phyloP scores from a whole-genome alignment of 2,888 invertebrate genomes.

The Drosophila anomalata region DNA sequence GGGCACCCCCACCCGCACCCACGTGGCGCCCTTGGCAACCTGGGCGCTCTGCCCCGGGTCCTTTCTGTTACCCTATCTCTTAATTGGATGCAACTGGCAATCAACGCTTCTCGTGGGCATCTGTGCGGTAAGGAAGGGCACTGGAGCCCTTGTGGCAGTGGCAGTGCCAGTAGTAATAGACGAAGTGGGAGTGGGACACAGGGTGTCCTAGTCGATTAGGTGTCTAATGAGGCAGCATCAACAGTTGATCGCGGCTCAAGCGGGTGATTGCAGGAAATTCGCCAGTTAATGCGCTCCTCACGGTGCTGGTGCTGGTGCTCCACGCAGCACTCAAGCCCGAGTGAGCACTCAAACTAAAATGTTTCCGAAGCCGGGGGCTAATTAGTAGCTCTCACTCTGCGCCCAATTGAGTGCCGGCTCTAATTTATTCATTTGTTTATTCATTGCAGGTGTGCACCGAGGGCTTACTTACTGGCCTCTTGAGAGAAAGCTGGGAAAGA shows the following conservation, averaged over 20 bases:
- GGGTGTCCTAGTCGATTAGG: slow-evolving; percentile 54
- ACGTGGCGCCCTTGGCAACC: not conserved
- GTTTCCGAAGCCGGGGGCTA: not conserved
- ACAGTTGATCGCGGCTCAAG: slow-evolving; percentile 45
- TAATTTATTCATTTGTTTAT: slow-evolving; percentile 1
- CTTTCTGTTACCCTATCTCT: not conserved
- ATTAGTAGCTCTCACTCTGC: not conserved
- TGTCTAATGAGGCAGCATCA: slow-evolving; percentile 64
- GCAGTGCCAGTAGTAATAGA: too few species aligned
- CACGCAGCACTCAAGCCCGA: not conserved
- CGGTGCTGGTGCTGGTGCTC: not conserved
- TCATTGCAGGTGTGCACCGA: not conserved
- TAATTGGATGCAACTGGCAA: slow-evolving; percentile 20
- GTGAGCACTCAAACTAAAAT: not conserved
- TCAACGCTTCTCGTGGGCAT: slow-evolving; percentile 4
- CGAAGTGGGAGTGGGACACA: too few species aligned
- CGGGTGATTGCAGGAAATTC: not conserved
- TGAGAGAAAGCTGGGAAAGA: not conserved
- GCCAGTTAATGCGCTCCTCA: not conserved
- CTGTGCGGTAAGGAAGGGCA: not conserved
- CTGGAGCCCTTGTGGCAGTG: not conserved
- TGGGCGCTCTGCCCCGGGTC: not conserved
- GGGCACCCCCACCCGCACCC: not conserved
- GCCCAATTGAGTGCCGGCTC: not conserved
- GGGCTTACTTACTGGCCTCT: not conserved